phyloP scores from a whole-genome alignment of 2,113 vertebrate genomes.

The Pantherophis guttatus region DNA sequence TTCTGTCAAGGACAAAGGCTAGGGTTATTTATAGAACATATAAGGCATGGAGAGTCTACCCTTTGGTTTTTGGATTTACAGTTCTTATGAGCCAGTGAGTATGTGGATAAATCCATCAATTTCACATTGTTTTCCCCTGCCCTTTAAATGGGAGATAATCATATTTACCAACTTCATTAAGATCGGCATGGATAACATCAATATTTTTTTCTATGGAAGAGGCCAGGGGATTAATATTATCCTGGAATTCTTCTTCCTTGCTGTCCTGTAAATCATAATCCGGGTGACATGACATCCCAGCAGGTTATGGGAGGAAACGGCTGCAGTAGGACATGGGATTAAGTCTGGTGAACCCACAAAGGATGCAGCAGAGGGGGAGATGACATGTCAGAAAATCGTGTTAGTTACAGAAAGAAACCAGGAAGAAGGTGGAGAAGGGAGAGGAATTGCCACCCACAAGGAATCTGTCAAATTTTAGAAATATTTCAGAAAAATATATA shows the following conservation, averaged over 20 bases:
- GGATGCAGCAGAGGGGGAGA: not conserved
- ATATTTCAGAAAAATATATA: not conserved
- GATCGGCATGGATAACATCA: not conserved
- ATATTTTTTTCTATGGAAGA: not conserved
- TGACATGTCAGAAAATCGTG: not conserved
- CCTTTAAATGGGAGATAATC: not conserved
- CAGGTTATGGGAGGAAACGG: not conserved
- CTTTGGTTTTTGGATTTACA: not conserved
- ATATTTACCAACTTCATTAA: not conserved
- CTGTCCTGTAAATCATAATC: constrained; percentile 5
- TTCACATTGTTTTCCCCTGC: not conserved
- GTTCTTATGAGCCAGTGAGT: not conserved
- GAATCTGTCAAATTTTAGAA: not conserved
- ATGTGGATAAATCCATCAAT: not conserved
- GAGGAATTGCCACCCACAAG: not conserved
- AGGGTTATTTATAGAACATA: not conserved
- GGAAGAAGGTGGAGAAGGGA: not conserved
- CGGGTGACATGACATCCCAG: not conserved
- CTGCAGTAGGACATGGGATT: constrained; percentile 9
- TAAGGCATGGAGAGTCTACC: not conserved
- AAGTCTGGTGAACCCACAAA: constrained; percentile 10
- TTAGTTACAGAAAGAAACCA: not conserved
- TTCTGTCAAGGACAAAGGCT: not conserved
- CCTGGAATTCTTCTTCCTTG: not conserved
- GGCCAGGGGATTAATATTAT: not conserved